These are phyloP conservation scores for Pachliopta kotzebuea DNA, from an alignment of 2,888 invertebrate genomes.

Conservation along the genomic window DNA sequence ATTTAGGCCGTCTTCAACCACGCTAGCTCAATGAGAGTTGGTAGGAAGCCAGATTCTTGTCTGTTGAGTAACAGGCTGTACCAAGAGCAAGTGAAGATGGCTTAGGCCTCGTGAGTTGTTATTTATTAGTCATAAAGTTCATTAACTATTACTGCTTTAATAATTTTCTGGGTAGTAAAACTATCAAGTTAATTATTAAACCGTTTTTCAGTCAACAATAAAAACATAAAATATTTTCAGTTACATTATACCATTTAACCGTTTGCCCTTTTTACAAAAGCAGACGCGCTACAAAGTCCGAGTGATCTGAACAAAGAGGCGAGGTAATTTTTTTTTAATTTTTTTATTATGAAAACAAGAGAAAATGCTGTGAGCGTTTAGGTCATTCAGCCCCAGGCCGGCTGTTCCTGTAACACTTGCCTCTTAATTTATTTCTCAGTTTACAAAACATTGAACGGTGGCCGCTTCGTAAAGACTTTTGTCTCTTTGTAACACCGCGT, in stretches of 20 bases:
- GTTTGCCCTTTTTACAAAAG: neutral
- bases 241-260: neutral
- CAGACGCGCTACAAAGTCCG: neutral
- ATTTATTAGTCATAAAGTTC: too few relatives aligned
- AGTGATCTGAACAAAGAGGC: neutral
- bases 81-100: too few relatives aligned
- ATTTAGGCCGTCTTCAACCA: too few relatives aligned
- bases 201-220: neutral
- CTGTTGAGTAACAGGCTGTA: too few relatives aligned
- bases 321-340: neutral
- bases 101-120: too few relatives aligned
- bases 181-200: too few relatives aligned
- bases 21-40: too few relatives aligned
- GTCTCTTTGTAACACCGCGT: slow-evolving; percentile 27
- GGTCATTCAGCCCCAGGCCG: slow-evolving; percentile 2
- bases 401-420: slow-evolving; percentile 29
- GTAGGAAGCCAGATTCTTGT: too few relatives aligned
- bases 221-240: neutral
- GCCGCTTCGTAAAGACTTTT: slow-evolving; percentile 20
- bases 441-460: slow-evolving; percentile 29
- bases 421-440: slow-evolving; percentile 32
- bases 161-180: too few relatives aligned
- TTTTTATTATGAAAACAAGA: slow-evolving; percentile 10
- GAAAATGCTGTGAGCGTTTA: slow-evolving; percentile 6
- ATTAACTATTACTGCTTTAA: too few relatives aligned